Percentiles rank a stretch among this genome's conserved stretches.
Evolutionary conservation across 2,888 invertebrate genomes (phyloP).

Genomic region (Noctua fimbriata): DNA sequence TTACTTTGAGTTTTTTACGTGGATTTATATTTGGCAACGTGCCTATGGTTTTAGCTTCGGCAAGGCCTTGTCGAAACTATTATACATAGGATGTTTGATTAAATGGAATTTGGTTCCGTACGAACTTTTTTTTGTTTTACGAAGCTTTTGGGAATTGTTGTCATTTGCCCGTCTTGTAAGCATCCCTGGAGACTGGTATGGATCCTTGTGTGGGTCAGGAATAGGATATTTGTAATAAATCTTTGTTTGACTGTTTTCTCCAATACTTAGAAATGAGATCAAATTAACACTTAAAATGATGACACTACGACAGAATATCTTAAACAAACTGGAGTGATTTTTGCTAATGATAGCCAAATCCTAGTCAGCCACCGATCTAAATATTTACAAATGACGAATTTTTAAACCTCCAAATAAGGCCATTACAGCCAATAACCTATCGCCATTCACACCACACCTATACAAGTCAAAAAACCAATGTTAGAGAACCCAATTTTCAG

Average conservation of each 20-base stretch:
- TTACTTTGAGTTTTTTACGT: slow-evolving; percentile 37
- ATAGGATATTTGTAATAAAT: neutral
- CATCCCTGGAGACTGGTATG: neutral
- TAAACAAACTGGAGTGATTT: neutral
- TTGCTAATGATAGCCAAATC: neutral
- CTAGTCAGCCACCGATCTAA: too few species aligned
- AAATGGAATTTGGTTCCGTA: slow-evolving; percentile 26
- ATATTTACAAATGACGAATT: neutral
- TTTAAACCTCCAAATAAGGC: neutral
- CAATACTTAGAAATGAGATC: neutral
- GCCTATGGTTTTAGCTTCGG: slow-evolving; percentile 28
- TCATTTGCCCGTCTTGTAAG: neutral
- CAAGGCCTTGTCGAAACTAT: slow-evolving; percentile 19
- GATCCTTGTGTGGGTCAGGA: neutral
- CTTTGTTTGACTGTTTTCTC: neutral
- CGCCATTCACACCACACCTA: slow-evolving; percentile 21
- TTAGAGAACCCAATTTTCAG: slow-evolving; percentile 53
- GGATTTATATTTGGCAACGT: slow-evolving; percentile 44
- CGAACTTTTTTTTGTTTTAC: neutral
- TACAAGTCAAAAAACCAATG: slow-evolving; percentile 58
- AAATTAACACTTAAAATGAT: neutral
- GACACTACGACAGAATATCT: neutral
- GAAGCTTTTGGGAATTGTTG: neutral
- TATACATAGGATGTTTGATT: neutral
- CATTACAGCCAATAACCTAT: slow-evolving; percentile 7